A percentile compares a stretch with the other conserved stretches of the same genome.
Conservation (phyloP, 2,888 invertebrate genomes). For the Drosophila limbata region DNA sequence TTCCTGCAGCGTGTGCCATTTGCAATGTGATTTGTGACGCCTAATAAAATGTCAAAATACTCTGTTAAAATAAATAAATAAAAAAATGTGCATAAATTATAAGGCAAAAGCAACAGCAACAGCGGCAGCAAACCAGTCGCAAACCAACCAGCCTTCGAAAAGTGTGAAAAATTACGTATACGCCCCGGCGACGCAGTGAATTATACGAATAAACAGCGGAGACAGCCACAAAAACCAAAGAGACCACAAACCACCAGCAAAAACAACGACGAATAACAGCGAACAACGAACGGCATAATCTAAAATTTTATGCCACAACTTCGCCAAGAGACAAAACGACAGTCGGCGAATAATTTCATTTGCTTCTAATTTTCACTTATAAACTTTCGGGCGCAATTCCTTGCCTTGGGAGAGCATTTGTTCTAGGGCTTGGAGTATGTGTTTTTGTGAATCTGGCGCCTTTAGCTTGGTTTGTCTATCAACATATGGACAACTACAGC, state of each 20-base stretch:
- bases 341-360: slow-evolving; percentile 60
- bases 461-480: background rate
- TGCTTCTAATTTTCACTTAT: slow-evolving; percentile 64
- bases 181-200: slow-evolving; percentile 48
- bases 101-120: slow-evolving; percentile 25
- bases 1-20: slow-evolving; percentile 50
- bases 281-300: slow-evolving; percentile 27
- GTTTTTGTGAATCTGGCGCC: background rate
- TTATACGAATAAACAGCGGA: slow-evolving; percentile 23
- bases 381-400: slow-evolving; percentile 49
- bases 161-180: slow-evolving; percentile 70
- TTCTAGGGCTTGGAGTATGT: background rate
- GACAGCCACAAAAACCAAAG: slow-evolving; percentile 41
- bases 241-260: slow-evolving; percentile 33
- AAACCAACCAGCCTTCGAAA: slow-evolving; percentile 19
- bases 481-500: background rate
- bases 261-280: slow-evolving; percentile 9
- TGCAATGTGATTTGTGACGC: slow-evolving; percentile 69
- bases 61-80: slow-evolving; percentile 63
- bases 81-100: slow-evolving; percentile 69
- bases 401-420: background rate
- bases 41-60: slow-evolving; percentile 69
- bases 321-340: slow-evolving; percentile 22
- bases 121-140: slow-evolving; percentile 6
- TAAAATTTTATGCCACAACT: slow-evolving; percentile 43